Evolutionary conservation across 2,113 vertebrate genomes (phyloP), one percentile per base, ranked within the genome.

Genomic region (Notothenia coriiceps): DNA sequence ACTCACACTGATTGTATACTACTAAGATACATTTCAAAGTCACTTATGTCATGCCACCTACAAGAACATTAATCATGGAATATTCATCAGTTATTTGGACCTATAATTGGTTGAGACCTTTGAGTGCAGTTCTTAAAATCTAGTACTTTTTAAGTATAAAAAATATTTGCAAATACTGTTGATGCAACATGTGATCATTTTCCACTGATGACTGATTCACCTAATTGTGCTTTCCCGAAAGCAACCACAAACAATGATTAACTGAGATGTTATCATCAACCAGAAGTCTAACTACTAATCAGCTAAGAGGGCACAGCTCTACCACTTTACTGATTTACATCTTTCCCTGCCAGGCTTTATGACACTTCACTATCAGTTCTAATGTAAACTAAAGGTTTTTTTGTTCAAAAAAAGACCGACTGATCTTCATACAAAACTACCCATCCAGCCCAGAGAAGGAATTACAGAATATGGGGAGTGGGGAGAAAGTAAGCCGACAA

Each of bases 401-500:
- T 40, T 40, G 5, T 40, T 7, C 35, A 40, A 40, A 40, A 7
- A 7, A 40, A 35, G 13, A 56, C 46, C 40, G 12, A 46, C 25
- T 15, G 33, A 11, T 35, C 40, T 40, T 47, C 73, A 13, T 40
- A 56, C 33, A 70, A 66, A 29, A 33, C 55, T 49, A 77, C 22
- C 54, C 33, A 51, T 66, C 60, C 52, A 80, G 77, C 46, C 80
- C 52, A 80, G 50, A 70, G 60, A 69, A 65, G 70, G 25, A 64
- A 59, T 70, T 20, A 46, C 4, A 85, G 15, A 74, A 33, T 1
- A 65, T 1, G 60, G 29, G 44, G 57, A 84, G 67, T 54, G 80
- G 47, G 61, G 10, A 80, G 47, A 65, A 12, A 22, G 9, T 60
- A 70, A 82, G 57, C 64, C 73, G 82, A 70, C 56, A 76, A 52